Conservation (phyloP, 2,888 invertebrate genomes). For the Mesorhabditis belari region DNA sequence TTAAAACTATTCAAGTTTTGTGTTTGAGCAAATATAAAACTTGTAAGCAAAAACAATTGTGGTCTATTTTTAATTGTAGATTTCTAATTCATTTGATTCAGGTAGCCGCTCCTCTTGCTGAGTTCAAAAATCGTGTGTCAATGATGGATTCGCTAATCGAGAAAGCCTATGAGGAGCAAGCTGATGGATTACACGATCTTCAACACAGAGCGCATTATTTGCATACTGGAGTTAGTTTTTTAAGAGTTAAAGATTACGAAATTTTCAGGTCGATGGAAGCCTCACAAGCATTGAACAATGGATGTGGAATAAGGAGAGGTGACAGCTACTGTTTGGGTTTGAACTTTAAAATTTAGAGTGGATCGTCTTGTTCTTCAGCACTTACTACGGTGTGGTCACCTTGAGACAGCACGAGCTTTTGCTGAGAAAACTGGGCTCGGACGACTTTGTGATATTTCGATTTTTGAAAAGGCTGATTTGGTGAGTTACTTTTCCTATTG, state of each 20-base stretch:
- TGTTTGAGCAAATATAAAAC: too few species aligned
- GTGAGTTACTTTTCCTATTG: too few species aligned
- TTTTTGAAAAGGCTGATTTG: not conserved
- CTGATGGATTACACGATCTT: not conserved
- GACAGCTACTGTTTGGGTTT: not conserved
- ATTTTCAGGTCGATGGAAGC: constrained; percentile 6
- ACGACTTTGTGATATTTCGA: not conserved
- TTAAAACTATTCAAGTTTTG: too few species aligned
- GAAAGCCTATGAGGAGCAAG: not conserved
- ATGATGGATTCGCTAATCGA: not conserved
- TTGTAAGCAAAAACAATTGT: too few species aligned
- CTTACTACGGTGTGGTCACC: constrained; percentile 77
- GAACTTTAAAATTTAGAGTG: constrained; percentile 59
- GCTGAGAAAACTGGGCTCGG: constrained; percentile 60
- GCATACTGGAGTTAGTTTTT: too few species aligned
- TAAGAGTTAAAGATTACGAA: too few species aligned
- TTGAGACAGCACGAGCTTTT: constrained; percentile 81
- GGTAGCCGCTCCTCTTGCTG: not conserved
- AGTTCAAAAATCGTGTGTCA: not conserved
- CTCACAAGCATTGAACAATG: not conserved
- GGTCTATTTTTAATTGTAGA: too few species aligned
- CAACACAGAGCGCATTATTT: constrained; percentile 4
- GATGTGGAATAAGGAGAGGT: not conserved
- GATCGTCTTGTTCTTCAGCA: constrained; percentile 96
- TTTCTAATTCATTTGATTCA: not conserved